phyloP scores from a whole-genome alignment of 1,140 invertebrate genomes.

The Cotesia vestalis region DNA sequence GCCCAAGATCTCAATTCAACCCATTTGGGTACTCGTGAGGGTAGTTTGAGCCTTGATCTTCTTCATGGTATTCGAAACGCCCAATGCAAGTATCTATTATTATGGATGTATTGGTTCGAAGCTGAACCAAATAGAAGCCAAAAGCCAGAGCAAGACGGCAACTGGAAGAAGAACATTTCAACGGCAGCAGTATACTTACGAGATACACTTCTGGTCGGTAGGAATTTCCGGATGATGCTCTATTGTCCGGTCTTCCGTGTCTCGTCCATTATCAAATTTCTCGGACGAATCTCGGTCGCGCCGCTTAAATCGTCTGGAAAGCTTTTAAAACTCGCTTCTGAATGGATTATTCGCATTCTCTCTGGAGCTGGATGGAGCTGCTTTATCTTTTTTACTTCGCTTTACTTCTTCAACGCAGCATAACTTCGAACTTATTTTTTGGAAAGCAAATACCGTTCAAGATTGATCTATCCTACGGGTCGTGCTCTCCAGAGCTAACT shows the following conservation, averaged over 20 bases:
- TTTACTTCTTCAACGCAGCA: conserved; percentile 1
- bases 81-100: too few relatives aligned
- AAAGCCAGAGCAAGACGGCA: neutral
- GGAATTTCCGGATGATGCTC: conserved; percentile 34
- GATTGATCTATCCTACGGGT: neutral
- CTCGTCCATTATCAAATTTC: conserved; percentile 45
- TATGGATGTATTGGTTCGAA: too few relatives aligned
- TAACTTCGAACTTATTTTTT: neutral
- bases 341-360: conserved; percentile 14
- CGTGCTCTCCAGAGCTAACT: neutral
- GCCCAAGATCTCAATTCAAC: neutral
- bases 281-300: conserved; percentile 25
- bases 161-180: conserved; percentile 14
- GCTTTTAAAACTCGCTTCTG: conserved; percentile 40
- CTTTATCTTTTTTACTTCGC: too few relatives aligned
- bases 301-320: conserved; percentile 39
- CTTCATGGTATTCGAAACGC: neutral
- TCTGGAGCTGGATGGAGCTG: neutral
- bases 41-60: conserved; percentile 1
- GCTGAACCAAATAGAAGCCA: too few relatives aligned
- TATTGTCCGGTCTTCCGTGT: conserved; percentile 39
- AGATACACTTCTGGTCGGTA: conserved; percentile 15
- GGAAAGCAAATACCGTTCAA: neutral
- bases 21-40: conserved; percentile 17
- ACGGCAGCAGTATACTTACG: conserved; percentile 14